Conservation (phyloP, 2,113 vertebrate species). For the Grammomys surdaster region DNA sequence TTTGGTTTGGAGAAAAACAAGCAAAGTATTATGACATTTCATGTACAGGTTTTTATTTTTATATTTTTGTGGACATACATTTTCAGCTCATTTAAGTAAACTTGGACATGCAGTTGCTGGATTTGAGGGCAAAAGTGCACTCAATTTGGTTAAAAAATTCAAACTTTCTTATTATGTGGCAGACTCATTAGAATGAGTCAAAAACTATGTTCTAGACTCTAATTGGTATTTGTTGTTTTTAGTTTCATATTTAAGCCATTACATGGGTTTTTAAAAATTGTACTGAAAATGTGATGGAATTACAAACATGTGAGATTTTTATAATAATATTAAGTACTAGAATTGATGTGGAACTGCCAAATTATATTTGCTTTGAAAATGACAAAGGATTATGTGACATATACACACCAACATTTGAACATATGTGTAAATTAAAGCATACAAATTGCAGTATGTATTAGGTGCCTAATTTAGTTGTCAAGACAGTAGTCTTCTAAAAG, state of each 20-base stretch:
- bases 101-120: neutral
- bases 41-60: neutral
- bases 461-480: neutral
- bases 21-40: neutral
- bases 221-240: neutral
- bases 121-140: neutral
- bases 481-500: constrained; percentile 30
- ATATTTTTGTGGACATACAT: neutral
- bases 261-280: neutral
- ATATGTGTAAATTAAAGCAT: neutral
- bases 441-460: neutral
- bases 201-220: neutral
- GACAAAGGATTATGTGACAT: neutral
- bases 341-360: constrained; percentile 2
- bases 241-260: neutral
- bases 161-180: neutral
- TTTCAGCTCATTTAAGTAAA: constrained; percentile 23
- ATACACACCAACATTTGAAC: neutral
- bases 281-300: neutral
- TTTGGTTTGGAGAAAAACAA: neutral
- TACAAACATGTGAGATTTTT: neutral
- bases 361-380: constrained; percentile 22
- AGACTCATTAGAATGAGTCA: neutral
- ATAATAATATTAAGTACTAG: neutral
- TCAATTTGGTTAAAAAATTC: neutral